Evolutionary conservation across 2,113 vertebrate genomes (phyloP).

Genomic region (Abramis brama): DNA sequence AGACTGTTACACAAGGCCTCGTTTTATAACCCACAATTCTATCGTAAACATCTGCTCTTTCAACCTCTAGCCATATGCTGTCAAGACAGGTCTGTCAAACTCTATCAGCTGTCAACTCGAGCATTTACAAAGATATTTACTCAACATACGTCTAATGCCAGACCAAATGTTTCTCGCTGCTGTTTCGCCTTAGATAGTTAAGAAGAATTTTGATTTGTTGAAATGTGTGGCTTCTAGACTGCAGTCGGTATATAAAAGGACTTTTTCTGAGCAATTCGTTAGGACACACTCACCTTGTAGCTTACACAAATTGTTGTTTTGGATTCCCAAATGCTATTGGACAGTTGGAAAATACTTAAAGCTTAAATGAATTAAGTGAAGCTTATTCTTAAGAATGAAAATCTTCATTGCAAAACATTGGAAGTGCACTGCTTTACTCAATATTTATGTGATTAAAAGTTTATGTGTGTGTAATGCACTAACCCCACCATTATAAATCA

Average conservation of each 20-base stretch:
- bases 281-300: neutral
- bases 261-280: neutral
- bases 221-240: slow-evolving; percentile 10
- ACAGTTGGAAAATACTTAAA: neutral
- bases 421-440: slow-evolving; percentile 20
- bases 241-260: neutral
- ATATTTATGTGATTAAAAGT: slow-evolving; percentile 23
- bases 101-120: slow-evolving; percentile 23
- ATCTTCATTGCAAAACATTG: slow-evolving; percentile 8
- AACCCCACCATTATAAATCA: slow-evolving; percentile 25
- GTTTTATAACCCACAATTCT: slow-evolving; percentile 23
- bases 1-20: slow-evolving; percentile 33
- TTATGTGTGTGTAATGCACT: slow-evolving; percentile 44
- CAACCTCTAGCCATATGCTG: slow-evolving; percentile 19
- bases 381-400: slow-evolving; percentile 3
- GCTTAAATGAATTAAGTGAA: slow-evolving; percentile 1
- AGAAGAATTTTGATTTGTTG: slow-evolving; percentile 2
- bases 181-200: slow-evolving; percentile 9
- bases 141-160: neutral
- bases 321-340: neutral
- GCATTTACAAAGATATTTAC: slow-evolving; percentile 20
- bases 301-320: neutral
- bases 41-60: slow-evolving; percentile 26
- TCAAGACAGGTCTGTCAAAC: slow-evolving; percentile 34
- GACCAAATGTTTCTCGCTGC: slow-evolving; percentile 32